Percentiles rank a stretch among this genome's conserved stretches.
Evolutionary conservation across 2,888 invertebrate genomes (phyloP).

Genomic region (Drosophila nr. perissopoda): DNA sequence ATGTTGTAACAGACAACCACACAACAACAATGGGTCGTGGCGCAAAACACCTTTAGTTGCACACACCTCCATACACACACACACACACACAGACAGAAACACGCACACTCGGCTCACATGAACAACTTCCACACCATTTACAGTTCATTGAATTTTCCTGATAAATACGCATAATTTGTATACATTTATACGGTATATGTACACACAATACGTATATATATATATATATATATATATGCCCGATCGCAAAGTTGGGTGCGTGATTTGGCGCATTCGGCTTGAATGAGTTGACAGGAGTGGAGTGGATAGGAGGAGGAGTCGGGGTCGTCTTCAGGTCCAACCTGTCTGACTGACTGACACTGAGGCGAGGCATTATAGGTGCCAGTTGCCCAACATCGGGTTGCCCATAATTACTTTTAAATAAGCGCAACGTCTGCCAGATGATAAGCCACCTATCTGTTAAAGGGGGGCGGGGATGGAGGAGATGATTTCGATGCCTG

Average conservation of each 20-base stretch:
- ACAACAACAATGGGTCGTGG: constrained; percentile 63
- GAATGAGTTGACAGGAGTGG: constrained; percentile 59
- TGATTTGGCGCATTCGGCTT: constrained; percentile 78
- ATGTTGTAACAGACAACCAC: constrained; percentile 73
- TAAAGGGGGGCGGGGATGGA: background rate
- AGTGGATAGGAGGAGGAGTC: constrained; percentile 16
- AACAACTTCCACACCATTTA: constrained; percentile 78
- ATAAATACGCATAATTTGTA: constrained; percentile 79
- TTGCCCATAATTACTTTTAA: constrained; percentile 76
- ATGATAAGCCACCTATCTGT: constrained; percentile 38
- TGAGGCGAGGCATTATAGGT: constrained; percentile 41
- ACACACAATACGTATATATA: background rate
- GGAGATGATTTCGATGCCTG: constrained; percentile 18
- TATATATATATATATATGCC: background rate
- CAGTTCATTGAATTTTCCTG: constrained; percentile 78
- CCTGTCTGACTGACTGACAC: constrained; percentile 40
- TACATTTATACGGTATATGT: constrained; percentile 65
- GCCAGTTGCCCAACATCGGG: constrained; percentile 43
- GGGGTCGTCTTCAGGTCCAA: constrained; percentile 16
- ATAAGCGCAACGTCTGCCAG: constrained; percentile 62
- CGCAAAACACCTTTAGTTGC: constrained; percentile 58
- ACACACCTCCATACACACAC: constrained; percentile 12
- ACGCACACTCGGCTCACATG: constrained; percentile 44
- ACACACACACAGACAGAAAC: constrained; percentile 22
- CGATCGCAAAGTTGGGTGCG: constrained; percentile 51